Percentiles rank a stretch among this genome's conserved stretches.
Conservation (phyloP, 1,140 invertebrate genomes). For the Sycobia sp. region DNA sequence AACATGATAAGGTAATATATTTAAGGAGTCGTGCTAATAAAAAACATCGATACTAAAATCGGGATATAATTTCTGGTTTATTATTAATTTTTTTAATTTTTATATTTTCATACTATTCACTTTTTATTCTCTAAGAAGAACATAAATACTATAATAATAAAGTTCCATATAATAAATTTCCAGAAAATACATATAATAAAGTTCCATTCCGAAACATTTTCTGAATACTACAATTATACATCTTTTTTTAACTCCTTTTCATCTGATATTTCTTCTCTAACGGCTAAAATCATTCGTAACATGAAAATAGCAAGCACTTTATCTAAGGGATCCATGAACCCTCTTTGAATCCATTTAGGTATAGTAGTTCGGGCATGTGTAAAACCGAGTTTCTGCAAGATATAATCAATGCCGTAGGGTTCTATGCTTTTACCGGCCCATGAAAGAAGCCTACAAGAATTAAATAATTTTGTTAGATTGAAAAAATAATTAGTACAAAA, state of each 20-base stretch:
- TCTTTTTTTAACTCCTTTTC: slow-evolving; percentile 53
- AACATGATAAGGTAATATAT: too few species aligned
- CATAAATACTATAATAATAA: too few species aligned
- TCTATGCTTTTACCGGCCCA: slow-evolving; percentile 96
- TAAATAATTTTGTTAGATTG: not conserved
- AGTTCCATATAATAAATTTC: too few species aligned
- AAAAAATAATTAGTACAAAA: not conserved
- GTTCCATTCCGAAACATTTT: too few species aligned
- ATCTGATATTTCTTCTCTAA: slow-evolving; percentile 52
- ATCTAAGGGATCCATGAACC: slow-evolving; percentile 95
- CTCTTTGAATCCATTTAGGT: slow-evolving; percentile 98
- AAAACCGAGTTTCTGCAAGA: slow-evolving; percentile 95
- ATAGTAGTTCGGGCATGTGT: slow-evolving; percentile 96
- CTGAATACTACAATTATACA: too few species aligned
- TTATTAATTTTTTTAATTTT: too few species aligned
- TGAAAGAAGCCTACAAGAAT: slow-evolving; percentile 76
- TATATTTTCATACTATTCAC: too few species aligned
- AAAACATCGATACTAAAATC: too few species aligned
- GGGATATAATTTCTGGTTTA: too few species aligned
- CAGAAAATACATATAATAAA: too few species aligned
- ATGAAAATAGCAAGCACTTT: slow-evolving; percentile 79
- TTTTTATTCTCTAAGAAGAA: too few species aligned
- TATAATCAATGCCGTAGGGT: slow-evolving; percentile 96
- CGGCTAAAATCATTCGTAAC: slow-evolving; percentile 66
- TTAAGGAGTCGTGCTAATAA: too few species aligned